Conservation (phyloP, 2,797 vertebrate genomes). For the Alcedo quadribrachys region DNA sequence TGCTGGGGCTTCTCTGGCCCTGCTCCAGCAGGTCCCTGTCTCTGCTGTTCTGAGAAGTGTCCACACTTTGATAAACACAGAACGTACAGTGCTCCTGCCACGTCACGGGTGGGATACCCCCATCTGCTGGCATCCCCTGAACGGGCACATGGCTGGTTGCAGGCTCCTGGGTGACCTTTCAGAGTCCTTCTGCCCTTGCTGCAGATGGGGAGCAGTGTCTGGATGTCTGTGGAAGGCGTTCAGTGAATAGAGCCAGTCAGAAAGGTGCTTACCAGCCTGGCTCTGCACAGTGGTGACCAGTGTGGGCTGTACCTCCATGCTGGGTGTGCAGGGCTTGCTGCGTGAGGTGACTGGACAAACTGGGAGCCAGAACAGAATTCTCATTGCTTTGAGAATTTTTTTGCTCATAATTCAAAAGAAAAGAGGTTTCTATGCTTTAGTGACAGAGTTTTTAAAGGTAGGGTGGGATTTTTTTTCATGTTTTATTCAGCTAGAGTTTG, state of each 20-base stretch:
- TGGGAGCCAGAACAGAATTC: fast-evolving
- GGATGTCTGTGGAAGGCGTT: no score
- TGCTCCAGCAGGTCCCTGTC: background rate
- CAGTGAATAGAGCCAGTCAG: fast-evolving
- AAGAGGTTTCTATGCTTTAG: background rate
- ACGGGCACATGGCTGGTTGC: fast-evolving
- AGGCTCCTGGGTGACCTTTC: background rate
- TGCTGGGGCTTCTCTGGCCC: background rate
- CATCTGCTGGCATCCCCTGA: fast-evolving
- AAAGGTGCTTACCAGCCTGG: background rate
- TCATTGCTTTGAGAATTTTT: no score
- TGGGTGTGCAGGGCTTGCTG: fast-evolving
- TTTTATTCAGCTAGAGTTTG: conserved; percentile 56
- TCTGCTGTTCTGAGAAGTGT: background rate
- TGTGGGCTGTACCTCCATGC: fast-evolving
- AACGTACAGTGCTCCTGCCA: fast-evolving
- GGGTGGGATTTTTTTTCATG: background rate
- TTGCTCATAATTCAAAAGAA: background rate
- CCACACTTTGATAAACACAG: fast-evolving
- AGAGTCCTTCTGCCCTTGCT: background rate
- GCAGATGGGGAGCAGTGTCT: fast-evolving
- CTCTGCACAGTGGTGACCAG: no score
- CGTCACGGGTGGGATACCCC: fast-evolving
- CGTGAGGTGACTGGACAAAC: fast-evolving
- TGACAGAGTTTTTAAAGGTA: background rate